phyloP scores from a whole-genome alignment of 53 echinoderm and acorn worm genomes.

The Stichopus horrens region DNA sequence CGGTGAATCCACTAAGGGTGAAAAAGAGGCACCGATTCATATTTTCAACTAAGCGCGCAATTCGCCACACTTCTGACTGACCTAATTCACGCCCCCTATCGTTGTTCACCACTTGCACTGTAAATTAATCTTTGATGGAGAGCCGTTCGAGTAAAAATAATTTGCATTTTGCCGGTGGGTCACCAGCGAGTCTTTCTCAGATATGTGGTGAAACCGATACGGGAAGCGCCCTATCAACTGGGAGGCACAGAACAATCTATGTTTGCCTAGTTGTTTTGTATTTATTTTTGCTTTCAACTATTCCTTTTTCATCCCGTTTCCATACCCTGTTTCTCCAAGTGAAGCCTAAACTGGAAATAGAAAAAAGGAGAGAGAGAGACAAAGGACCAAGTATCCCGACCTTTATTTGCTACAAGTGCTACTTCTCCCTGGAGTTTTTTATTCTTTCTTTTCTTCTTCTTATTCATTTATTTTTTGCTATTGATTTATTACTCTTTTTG shows the following conservation, averaged over 20 bases:
- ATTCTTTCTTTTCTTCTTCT: too few species aligned
- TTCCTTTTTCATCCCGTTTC: too few species aligned
- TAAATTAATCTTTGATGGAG: slow-evolving; percentile 6
- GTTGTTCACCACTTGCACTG: not conserved
- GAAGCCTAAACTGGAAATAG: not conserved
- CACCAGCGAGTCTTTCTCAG: not conserved
- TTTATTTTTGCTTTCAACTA: too few species aligned
- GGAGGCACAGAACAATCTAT: not conserved
- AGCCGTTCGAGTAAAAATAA: slow-evolving; percentile 15
- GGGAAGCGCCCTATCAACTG: not conserved
- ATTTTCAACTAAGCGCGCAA: not conserved
- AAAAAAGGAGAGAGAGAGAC: too few species aligned
- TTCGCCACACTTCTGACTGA: not conserved
- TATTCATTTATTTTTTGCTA: too few species aligned
- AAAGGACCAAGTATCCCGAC: too few species aligned
- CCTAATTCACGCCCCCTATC: slow-evolving; percentile 8
- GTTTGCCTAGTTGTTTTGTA: too few species aligned
- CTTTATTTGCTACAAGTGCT: too few species aligned
- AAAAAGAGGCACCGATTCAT: slow-evolving; percentile 14
- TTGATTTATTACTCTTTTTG: too few species aligned
- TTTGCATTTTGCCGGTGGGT: slow-evolving; percentile 34
- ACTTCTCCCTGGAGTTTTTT: too few species aligned
- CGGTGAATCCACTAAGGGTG: not conserved
- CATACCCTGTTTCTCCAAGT: not conserved
- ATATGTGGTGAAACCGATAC: not conserved